Evolutionary conservation across 2,113 vertebrate genomes (phyloP), one percentile per base, ranked within the genome.

Genomic region (Helogale parvula): DNA sequence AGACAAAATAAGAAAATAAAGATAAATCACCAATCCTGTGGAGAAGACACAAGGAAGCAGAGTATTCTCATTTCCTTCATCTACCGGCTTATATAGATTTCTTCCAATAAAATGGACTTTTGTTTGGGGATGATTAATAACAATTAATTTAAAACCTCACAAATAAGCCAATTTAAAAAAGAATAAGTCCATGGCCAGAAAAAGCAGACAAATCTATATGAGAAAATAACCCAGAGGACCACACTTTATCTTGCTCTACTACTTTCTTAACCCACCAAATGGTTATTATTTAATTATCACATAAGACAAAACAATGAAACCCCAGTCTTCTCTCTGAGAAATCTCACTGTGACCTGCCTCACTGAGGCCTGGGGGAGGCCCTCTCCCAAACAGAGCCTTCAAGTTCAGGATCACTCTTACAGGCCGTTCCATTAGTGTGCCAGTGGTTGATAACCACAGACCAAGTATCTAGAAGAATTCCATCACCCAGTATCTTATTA

Each of bases 1-100:
- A 91, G 66, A 94, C 57, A 96, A 79, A 95, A 82, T 66, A 79
- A 81, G 27, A 57, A 88, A 88, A 50, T 50, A 93, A 85, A 72
- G 29, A 79, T 71, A 81, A 54, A 65, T 82, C 65, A 45, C 3
- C 4, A 71, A 31, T 74, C 2, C 6, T 45, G 2, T 27, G 33
- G 47, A 19, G 16, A 89, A 83, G 50, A 47, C 19, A 57, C 25
- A n/a, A 89, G 35, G 17, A 60, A 72, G 7, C 1, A 41, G 12
- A 90, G 21, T 33, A 45, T 72, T 90, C 45, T 95, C 41, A 45
- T 84, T 74, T 71, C 52, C 6, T 35, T 83, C 65, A 68, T 23
- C 35, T 80, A 6, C 29, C n/a, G 38, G 4, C 4, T n/a, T 69
- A 47, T 35, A 7, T 14, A 74, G 19, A 84, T 60, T 15, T 60